Evolutionary conservation across 2,888 invertebrate genomes (phyloP).

Genomic region (Rugalucina vietnamica): DNA sequence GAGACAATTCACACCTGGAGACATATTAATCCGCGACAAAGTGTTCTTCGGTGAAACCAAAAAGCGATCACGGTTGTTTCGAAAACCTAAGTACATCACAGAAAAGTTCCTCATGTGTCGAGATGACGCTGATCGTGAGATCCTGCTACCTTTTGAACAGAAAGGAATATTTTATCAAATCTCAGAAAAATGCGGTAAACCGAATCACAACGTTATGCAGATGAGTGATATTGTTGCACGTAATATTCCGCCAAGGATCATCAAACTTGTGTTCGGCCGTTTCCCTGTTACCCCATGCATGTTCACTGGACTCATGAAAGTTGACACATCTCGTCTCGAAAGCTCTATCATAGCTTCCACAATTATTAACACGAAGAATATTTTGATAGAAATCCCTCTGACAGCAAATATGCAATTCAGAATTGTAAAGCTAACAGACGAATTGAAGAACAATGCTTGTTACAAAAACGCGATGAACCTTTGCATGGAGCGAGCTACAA

Average conservation of each 20-base stretch:
- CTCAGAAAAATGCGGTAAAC: constrained; percentile 59
- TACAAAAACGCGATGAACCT: constrained; percentile 69
- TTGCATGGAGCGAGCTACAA: constrained; percentile 70
- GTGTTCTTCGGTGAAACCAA: constrained; percentile 71
- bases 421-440: constrained; percentile 64
- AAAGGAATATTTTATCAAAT: constrained; percentile 73
- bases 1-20: constrained; percentile 70
- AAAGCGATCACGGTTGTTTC: constrained; percentile 61
- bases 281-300: constrained; percentile 74
- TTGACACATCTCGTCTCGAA: constrained; percentile 70
- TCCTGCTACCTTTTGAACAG: constrained; percentile 71
- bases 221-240: constrained; percentile 72
- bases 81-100: constrained; percentile 66
- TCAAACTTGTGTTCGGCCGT: constrained; percentile 76
- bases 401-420: constrained; percentile 68
- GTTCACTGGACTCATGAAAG: constrained; percentile 75
- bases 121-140: constrained; percentile 72
- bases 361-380: constrained; percentile 71
- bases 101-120: constrained; percentile 73
- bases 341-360: constrained; percentile 76
- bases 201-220: constrained; percentile 66
- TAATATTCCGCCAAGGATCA: constrained; percentile 69
- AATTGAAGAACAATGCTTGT: constrained; percentile 59
- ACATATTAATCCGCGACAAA: constrained; percentile 70
- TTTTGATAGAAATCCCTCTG: constrained; percentile 76